Conservation (phyloP, 2,113 vertebrate genomes). For the Heptranchias perlo region DNA sequence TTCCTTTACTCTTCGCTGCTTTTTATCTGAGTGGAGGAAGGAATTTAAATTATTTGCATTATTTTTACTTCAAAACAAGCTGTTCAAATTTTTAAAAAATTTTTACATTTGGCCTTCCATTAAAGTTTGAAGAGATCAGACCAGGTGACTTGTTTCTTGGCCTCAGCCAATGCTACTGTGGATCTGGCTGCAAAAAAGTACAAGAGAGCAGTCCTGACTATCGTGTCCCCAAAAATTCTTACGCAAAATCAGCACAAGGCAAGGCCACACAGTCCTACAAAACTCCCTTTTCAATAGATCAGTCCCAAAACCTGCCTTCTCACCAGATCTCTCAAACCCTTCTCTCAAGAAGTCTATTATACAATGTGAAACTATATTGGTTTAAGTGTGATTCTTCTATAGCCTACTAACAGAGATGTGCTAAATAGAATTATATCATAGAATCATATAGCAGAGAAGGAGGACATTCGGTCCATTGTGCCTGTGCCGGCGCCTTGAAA, state of each 20-base stretch:
- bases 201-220: not conserved
- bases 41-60: not conserved
- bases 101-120: not conserved
- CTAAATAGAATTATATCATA: not conserved
- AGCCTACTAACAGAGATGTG: not conserved
- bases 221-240: not conserved
- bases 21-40: not conserved
- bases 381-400: not conserved
- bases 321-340: not conserved
- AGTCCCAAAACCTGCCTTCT: not conserved
- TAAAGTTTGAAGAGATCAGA: not conserved
- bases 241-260: not conserved
- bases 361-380: not conserved
- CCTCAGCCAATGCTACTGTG: not conserved
- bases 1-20: not conserved
- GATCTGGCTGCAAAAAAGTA: too few species aligned
- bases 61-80: not conserved
- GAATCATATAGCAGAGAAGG: not conserved
- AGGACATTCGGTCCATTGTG: not conserved
- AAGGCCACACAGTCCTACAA: not conserved
- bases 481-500: not conserved
- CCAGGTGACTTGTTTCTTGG: not conserved
- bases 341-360: not conserved
- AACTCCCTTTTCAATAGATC: not conserved
- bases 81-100: not conserved